phyloP scores from a whole-genome alignment of 2,888 invertebrate genomes.

The Elmis aenea region DNA sequence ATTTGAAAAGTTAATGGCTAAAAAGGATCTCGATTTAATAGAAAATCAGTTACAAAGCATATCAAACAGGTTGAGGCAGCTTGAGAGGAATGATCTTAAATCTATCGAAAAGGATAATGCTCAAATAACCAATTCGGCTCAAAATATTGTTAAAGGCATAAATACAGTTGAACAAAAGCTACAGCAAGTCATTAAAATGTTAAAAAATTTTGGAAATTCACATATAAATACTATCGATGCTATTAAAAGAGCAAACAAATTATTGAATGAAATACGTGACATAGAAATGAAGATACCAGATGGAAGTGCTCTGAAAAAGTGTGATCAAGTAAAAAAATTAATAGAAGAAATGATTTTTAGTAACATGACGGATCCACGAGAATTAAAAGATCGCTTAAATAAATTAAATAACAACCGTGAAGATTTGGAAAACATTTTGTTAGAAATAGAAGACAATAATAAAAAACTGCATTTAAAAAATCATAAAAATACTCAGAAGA shows the following conservation, averaged over 20 bases:
- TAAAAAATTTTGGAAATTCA: constrained; percentile 48
- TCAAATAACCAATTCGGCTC: too few species aligned
- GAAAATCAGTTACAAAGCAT: constrained; percentile 12
- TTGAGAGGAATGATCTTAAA: too few species aligned
- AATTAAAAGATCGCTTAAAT: constrained; percentile 26
- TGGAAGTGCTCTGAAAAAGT: constrained; percentile 39
- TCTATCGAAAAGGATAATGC: too few species aligned
- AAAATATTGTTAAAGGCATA: constrained; percentile 9
- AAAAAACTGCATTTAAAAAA: constrained; percentile 27
- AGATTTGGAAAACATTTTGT: constrained; percentile 21
- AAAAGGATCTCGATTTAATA: constrained; percentile 41
- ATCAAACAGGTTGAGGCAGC: constrained; percentile 12
- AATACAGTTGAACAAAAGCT: constrained; percentile 23
- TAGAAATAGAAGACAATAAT: constrained; percentile 22
- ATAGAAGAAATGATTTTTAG: constrained; percentile 36
- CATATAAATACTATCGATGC: constrained; percentile 30
- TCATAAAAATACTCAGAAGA: constrained; percentile 8
- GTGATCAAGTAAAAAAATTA: constrained; percentile 37
- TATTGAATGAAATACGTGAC: constrained; percentile 44
- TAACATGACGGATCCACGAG: constrained; percentile 16
- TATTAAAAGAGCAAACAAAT: constrained; percentile 26
- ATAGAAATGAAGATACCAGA: constrained; percentile 29
- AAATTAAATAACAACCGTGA: constrained; percentile 28
- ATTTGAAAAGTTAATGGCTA: constrained; percentile 21
- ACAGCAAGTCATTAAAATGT: constrained; percentile 41